Evolutionary conservation across 2,113 vertebrate genomes (phyloP).

Genomic region (Chaetura pelagica): DNA sequence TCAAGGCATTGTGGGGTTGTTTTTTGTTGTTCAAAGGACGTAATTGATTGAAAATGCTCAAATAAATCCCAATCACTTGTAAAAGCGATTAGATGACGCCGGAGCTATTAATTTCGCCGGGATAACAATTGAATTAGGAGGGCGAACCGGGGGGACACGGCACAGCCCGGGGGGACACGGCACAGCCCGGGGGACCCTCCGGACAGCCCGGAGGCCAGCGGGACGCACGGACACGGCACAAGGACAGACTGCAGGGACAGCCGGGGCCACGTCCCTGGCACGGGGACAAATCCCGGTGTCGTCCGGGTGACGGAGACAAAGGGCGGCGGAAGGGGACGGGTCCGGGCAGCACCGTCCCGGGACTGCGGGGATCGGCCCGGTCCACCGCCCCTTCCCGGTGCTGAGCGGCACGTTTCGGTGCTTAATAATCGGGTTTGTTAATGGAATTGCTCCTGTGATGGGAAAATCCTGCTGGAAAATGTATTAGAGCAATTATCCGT

Average conservation of each 20-base stretch:
- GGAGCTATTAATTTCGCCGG: constrained; percentile 5
- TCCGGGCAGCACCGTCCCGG: not conserved
- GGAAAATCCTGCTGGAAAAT: constrained; percentile 72
- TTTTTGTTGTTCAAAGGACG: not conserved
- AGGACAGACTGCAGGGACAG: not conserved
- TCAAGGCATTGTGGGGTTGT: accelerated
- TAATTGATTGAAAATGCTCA: constrained; percentile 37
- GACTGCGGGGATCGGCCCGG: no score
- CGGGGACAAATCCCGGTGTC: not conserved
- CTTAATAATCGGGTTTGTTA: constrained; percentile 60
- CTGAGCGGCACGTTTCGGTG: no score
- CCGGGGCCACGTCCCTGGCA: not conserved
- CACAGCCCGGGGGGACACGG: not conserved
- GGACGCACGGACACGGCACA: not conserved
- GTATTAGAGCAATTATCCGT: constrained; percentile 72
- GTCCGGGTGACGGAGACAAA: not conserved
- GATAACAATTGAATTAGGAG: not conserved
- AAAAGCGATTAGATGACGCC: not conserved
- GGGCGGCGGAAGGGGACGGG: not conserved
- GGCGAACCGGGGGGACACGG: not conserved
- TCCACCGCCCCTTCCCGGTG: no score
- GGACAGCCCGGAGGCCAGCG: accelerated
- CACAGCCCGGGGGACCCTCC: not conserved
- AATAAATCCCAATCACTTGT: constrained; percentile 36
- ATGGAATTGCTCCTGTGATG: constrained; percentile 51